Base-by-base conservation (phyloP, 1,140 invertebrate species). In the Delia radicum region DNA sequence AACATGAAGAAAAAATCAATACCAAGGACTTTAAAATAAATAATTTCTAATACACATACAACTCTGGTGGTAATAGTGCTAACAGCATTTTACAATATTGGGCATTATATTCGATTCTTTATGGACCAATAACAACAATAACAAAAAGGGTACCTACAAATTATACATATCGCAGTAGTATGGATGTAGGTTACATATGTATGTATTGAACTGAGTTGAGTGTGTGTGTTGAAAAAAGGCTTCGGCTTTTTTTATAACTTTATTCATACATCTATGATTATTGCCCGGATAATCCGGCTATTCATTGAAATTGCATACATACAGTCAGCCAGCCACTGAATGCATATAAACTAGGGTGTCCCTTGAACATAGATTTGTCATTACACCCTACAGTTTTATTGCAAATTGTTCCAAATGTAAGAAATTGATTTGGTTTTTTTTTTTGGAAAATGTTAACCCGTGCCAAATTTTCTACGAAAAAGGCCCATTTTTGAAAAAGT, bases 231-330 rank as follows among this genome's bases (percentile, higher is more conserved):
- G 33, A 24, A 55, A 55, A 55, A 55, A 21, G 48, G 48, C 29
- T 69, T 33, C 65, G 27, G 18, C 29, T 37, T 37, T 21, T 28
- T n/a, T n/a, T 69, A 28, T 33, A 33, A 69, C 65, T 69, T 69
- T 65, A 29, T 65, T 69, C 29, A 33, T 69, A 33, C n/a, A 21
- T 33, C 29, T 69, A 33, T 69, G 65, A 69, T 69, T 69, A 69
- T 69, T 69, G 65, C 65, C 65, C 29, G 21, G 65, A 69, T 69
- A 69, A 69, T 69, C 65, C 65, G 65, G 65, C 65, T 69, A 69
- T 69, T 69, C 65, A 69, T 69, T 69, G 65, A 69, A 69, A 69
- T 33, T 69, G 65, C 65, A 69, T 33, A 55, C 21, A 21, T 21
- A 55, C 48, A 21, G n/a, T 4, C 48, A 55, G 3, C 31, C 37